phyloP scores from a whole-genome alignment of 2,797 vertebrate genomes.

The Corythornis leucogaster region DNA sequence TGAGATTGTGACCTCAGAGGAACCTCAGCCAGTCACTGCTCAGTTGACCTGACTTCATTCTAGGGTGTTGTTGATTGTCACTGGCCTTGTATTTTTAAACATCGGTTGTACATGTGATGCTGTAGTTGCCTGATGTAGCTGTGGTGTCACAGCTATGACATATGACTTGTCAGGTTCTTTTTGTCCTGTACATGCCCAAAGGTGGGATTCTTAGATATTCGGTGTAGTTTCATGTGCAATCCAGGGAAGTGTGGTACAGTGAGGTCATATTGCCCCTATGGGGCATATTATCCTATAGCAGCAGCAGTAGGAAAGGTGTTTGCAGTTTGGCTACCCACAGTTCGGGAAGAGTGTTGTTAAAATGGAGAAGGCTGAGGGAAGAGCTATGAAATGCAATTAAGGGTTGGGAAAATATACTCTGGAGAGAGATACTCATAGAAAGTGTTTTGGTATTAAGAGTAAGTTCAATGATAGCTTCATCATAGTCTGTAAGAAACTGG shows the following conservation, averaged over 20 bases:
- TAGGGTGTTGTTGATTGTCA: neutral
- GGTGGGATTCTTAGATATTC: neutral
- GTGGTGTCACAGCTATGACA: neutral
- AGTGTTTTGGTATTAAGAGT: neutral
- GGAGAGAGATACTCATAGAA: neutral
- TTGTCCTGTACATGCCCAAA: neutral
- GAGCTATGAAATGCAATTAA: neutral
- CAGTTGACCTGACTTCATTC: neutral
- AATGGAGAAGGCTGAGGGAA: neutral
- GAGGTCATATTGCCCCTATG: neutral
- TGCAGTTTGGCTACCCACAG: neutral
- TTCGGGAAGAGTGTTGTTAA: neutral
- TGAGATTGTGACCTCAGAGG: constrained; percentile 47
- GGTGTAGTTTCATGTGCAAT: fast-evolving
- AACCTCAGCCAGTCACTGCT: neutral
- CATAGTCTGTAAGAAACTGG: neutral
- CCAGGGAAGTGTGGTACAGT: neutral
- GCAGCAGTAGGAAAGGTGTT: neutral
- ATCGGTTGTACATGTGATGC: fast-evolving
- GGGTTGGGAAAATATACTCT: neutral
- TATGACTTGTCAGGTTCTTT: neutral
- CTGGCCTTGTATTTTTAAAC: neutral
- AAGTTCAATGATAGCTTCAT: neutral
- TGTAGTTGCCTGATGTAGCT: neutral
- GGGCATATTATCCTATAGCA: neutral